Base-by-base conservation (phyloP, 1,140 invertebrate genomes). In the Bacillus rossius region DNA sequence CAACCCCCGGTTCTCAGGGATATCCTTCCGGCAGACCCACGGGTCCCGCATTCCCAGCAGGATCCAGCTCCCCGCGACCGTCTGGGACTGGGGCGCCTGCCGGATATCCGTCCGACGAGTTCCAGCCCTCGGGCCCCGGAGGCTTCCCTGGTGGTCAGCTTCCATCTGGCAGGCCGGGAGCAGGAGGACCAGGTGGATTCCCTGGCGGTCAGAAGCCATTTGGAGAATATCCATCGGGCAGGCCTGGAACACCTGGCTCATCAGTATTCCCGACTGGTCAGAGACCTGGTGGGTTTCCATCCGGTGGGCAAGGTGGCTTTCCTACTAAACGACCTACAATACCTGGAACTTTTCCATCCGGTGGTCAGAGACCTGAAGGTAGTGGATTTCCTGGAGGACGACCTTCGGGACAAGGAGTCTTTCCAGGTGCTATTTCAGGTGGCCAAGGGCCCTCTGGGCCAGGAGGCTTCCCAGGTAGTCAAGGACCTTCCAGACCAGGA, bases 401-500 rank as follows among this genome's bases (percentile, higher is more conserved):
- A 5, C 56, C 64, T 57, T 52, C 43, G 20, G 51, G 29, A 53
- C 40, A 60, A 40, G 48, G 25, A 25, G 26, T 47, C 23, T 62
- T 16, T 53, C 64, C 13, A 61, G 65, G n/a, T n/a, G n/a, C n/a
- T n/a, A n/a, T n/a, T n/a, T n/a, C n/a, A n/a, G n/a, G 37, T 48
- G 34, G n/a, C 61, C 67, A 23, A 60, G 70, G 69, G 34, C 61
- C 50, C 55, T 48, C 45, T 22, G 26, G 58, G 37, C 61, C 65
- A 37, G 61, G 61, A 22, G 65, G 65, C 40, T 65, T 63, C 40
- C 62, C 65, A 22, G 56, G 61, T 7, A 60, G 63, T 26, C 54
- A 64, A n/a, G 55, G 61, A 41, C 50, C 59, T 55, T 61, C 66
- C 50, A 61, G 65, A 26, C 68, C 66, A 64, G 61, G 63, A 53